Evolutionary conservation across 1,140 invertebrate species (phyloP), one percentile per base, ranked within the genome.

Genomic region (Lepeophtheirus salmonis): DNA sequence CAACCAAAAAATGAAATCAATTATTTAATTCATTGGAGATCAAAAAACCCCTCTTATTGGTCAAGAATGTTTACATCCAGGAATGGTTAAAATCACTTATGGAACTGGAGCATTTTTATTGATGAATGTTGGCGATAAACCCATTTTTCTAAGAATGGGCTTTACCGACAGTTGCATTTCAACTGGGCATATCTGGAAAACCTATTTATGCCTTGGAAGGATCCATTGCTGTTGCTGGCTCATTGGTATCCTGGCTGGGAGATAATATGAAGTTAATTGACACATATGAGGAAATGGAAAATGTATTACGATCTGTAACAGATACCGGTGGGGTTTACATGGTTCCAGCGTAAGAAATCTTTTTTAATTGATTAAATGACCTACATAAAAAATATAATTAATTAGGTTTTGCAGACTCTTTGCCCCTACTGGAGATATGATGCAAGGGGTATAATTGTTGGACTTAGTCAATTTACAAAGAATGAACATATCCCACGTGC

Each of bases 71-170:
- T 77, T 97, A 50, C 68, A 78, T 60, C 78, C 81, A 13, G 92
- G 94, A 0, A 84, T 89, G 69, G 89, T 89, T 0, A 98, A 98
- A 74, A 91, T 88, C 70, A 97, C 94, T 0, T 92, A 94, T 70
- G 83, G 95, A 17, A 96, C 89, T 50, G 95, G 94, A 0, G 96
- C 92, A 65, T 98, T 98, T 69, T 74, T 98, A 14, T 73, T 98
- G 0, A 95, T 87, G 71, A 97, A 97, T 67, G 97, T 90, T 0
- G 94, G 94, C 2, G 76, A 78, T 0, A 75, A 80, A 73, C 78
- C 80, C 64, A 79, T 92, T 0, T 76, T 83, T 63, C 94, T 89
- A 2, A 79, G 82, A 54, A 81, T 88, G 72, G 94, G 92, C 6
- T 73, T 97, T 26, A 6, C 95, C 90, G 24, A 96, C 91, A 1